Evolutionary conservation across 2,113 vertebrate species (phyloP), one percentile per base, ranked within the genome.

Genomic region (Scortum barcoo): DNA sequence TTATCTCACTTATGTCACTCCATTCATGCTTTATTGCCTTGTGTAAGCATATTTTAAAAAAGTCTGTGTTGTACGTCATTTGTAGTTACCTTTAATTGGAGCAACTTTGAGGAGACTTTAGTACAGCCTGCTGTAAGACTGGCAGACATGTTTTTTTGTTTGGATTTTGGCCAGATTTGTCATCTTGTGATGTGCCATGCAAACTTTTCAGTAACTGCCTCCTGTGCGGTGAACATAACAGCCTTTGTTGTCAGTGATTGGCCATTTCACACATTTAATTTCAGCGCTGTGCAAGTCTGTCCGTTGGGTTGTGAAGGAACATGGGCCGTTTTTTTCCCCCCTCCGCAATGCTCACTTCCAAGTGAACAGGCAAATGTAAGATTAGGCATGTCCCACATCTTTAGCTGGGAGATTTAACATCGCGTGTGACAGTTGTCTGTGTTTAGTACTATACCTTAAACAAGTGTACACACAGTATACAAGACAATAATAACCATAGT

Each of bases 21-120:
- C 33, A 63, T 68, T 40, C 28, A 60, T 67, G 12, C 62, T 78
- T 85, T 65, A 66, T 56, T 56, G 28, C 61, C 14, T 44, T 40
- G 51, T 48, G 17, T 68, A 80, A 75, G 61, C 74, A 69, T 57
- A 72, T 85, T 84, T 76, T 20, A 61, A 69, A 86, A 71, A 53
- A 28, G 10, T 67, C 17, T 54, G 36, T 70, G 22, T 69, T 56
- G 57, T 69, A 17, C 57, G 53, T 78, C 12, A 60, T 57, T 61
- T 69, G 14, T 72, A 7, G 36, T 69, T 76, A 24, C 48, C 10
- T 33, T 42, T 44, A 7, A 58, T 65, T 69, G 8, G 30, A 56
- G 51, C 40, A 40, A 56, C 28, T 42, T 14, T 61, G 36, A 56
- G 36, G 72, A 68, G 26, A 24, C 19, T 6, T 28, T 50, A 22